Evolutionary conservation across 2,113 vertebrate genomes (phyloP), one percentile per base, ranked within the genome.

Genomic region (Charadrius vociferus): DNA sequence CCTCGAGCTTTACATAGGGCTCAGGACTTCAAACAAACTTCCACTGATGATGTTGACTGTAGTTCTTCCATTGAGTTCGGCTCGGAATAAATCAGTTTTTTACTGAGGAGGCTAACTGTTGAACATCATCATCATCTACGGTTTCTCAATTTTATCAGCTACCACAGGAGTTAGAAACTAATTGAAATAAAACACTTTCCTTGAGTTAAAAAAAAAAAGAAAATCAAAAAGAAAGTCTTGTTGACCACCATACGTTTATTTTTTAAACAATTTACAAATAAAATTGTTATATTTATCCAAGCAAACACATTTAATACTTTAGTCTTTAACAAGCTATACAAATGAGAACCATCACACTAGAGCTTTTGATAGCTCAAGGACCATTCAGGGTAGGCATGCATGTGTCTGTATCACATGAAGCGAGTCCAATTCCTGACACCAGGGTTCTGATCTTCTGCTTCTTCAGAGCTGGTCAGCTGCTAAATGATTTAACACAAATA

Each of bases 401-500:
- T 86, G 95, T 93, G 93, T 97, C 97, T 98, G 95, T 95, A 93
- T 81, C 97, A 98, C 95, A 97, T 90, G 98, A 91, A 95, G 97
- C 77, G 94, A 98, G 79, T 98, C 96, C 97, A 96, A 97, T 95
- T 97, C 96, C 96, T 98, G 97, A 98, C 91, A 98, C 92, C 96
- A 98, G 85, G 88, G 90, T 98, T 98, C 97, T 98, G 94, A 93
- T 98, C 96, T 97, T 98, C 97, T 91, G 72, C 77, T 95, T 97
- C 97, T 98, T 98, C 96, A 97, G 90, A 96, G 98, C 93, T 98
- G 96, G 98, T 91, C 84, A 93, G 97, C 95, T 98, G 97, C 98
- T 97, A 96, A 97, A 98, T 94, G 98, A 98, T 98, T 98, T 97
- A 98, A 97, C 97, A 98, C 86, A 98, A 98, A 98, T 21, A 98